Evolutionary conservation across 1,140 invertebrate genomes (phyloP).

Genomic region (Eulimnadia texana): DNA sequence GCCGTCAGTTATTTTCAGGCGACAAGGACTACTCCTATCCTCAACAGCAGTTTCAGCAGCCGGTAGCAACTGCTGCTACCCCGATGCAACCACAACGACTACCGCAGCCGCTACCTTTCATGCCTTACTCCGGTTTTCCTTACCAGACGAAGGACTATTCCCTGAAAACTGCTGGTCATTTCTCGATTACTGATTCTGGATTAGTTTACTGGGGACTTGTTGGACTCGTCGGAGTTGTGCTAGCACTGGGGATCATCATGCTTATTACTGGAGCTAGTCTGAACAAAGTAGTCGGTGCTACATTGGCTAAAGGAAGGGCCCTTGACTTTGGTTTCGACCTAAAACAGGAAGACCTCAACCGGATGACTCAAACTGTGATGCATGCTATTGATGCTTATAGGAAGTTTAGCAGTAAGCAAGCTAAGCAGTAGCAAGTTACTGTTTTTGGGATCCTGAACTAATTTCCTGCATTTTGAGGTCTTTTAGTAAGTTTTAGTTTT

Average conservation of each 20-base stretch:
- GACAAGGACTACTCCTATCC: background rate
- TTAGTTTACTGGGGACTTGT: slow-evolving; percentile 10
- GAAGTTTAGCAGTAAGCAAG: background rate
- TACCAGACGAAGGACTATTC: slow-evolving; percentile 1
- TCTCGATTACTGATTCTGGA: slow-evolving; percentile 8
- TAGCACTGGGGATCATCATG: slow-evolving; percentile 6
- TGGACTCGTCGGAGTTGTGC: background rate
- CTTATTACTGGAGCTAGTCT: slow-evolving; percentile 1
- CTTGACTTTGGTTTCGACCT: background rate
- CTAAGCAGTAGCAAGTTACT: background rate
- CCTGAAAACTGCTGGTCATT: slow-evolving; percentile 10
- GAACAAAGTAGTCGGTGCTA: background rate
- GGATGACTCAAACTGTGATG: background rate
- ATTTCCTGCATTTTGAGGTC: too few species aligned
- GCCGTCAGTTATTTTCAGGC: background rate
- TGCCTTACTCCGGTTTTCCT: background rate
- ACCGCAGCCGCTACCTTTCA: background rate
- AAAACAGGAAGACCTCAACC: background rate
- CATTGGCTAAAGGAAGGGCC: background rate
- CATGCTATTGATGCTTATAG: background rate
- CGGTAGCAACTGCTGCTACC: background rate
- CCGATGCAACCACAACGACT: background rate
- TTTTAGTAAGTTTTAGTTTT: too few species aligned
- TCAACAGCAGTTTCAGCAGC: background rate
- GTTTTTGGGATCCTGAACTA: background rate